Base-by-base conservation (phyloP, 2,113 vertebrate genomes). In the Scartelaos histophorus region DNA sequence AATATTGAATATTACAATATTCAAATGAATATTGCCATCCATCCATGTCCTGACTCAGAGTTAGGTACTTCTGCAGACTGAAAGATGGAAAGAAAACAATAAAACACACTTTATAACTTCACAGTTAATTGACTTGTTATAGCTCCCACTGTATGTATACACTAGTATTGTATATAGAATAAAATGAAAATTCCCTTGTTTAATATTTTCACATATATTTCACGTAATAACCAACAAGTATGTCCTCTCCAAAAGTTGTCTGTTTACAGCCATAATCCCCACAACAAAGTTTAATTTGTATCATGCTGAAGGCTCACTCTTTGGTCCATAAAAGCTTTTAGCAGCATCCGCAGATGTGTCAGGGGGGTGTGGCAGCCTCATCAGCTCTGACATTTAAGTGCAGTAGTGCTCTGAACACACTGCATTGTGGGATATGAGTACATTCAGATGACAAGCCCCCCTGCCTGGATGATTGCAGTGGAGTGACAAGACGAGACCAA, bases 381-480 rank as follows among this genome's bases (percentile, higher is more conserved):
- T 97, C 96, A 96, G 91, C 80, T 90, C 95, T 97, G 96, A 97
- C 96, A 98, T 96, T 97, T 97, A 96, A 97, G 97, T 97, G 96
- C 96, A 94, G 94, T 94, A 96, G 96, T 95, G 94, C 95, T 96
- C 94, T 91, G 95, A 94, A 95, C 95, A 95, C 95, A 95, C 94
- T 93, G 94, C 95, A 96, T 96, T 94, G 94, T 94, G 82, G 84
- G 87, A 91, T 96, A 96, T 95, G 96, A 93, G 90, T 93, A 94
- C 95, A 95, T 95, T 85, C 82, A 83, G 85, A 90, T 91, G 91
- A 92, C 90, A 92, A 60, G 94, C 91, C 95, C 94, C 95, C 96
- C 96, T 92, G 93, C 93, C 88, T 95, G 90, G 96, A 97, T 97
- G 96, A 98, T 97, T 97, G 95, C 95, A 95, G 96, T 95, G 94